These are phyloP conservation scores for Diorhabda elongata DNA, from an alignment of 1,140 invertebrate genomes.

Conservation along the genomic window DNA sequence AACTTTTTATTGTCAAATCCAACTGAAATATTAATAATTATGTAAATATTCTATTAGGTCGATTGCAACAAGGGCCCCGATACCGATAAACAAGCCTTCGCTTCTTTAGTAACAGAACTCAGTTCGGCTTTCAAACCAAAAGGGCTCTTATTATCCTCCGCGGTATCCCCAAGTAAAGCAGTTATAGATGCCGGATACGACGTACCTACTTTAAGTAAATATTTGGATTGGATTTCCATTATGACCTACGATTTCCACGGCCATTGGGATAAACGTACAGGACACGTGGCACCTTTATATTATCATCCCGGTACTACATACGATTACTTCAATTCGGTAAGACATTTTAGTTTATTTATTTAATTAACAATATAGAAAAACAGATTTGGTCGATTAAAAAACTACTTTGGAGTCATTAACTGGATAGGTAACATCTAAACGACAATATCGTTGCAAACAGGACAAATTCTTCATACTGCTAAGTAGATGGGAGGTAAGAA, in stretches of 20 bases:
- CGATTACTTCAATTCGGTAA: constrained; percentile 71
- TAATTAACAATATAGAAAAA: too few relatives aligned
- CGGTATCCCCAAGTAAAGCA: constrained; percentile 78
- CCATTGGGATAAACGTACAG: constrained; percentile 85
- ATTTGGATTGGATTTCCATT: constrained; percentile 83
- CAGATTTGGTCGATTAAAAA: too few relatives aligned
- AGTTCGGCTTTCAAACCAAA: constrained; percentile 65
- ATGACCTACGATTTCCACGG: constrained; percentile 90
- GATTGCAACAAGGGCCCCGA: constrained; percentile 30
- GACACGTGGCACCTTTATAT: constrained; percentile 80
- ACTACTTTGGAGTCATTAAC: too few relatives aligned
- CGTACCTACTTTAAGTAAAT: constrained; percentile 61
- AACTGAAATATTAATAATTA: too few relatives aligned
- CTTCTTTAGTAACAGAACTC: constrained; percentile 66
- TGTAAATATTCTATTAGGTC: constrained; percentile 18
- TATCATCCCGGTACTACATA: constrained; percentile 66
- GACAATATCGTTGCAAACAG: too few relatives aligned
- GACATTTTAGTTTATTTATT: constrained; percentile 14
- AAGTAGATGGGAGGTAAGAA: too few relatives aligned
- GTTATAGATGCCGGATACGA: constrained; percentile 79
- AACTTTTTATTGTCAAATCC: too few relatives aligned
- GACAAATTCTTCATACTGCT: too few relatives aligned
- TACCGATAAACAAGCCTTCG: constrained; percentile 60
- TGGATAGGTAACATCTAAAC: too few relatives aligned
- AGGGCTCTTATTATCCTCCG: constrained; percentile 70